Percentiles rank a stretch among this genome's conserved stretches.
Evolutionary conservation across 2,113 vertebrate genomes (phyloP).

Genomic region (Scolopax mira): DNA sequence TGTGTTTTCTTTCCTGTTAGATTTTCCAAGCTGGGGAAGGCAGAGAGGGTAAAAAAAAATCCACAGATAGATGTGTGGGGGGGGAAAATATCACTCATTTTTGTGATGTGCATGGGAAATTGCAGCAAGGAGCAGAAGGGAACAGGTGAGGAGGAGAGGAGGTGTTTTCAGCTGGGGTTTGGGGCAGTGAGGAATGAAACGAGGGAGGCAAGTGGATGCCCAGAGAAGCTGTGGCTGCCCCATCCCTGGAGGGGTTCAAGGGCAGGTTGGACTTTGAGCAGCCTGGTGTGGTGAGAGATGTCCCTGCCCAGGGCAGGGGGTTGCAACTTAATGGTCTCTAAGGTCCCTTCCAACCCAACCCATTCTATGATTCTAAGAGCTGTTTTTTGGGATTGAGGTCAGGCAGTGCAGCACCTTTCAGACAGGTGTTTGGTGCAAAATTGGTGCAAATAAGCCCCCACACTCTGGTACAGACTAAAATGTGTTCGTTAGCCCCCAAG

Average conservation of each 20-base stretch:
- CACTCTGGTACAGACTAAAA: rapidly evolving
- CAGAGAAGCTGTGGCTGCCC: too few species aligned
- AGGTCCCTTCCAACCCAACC: too few species aligned
- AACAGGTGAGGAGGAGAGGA: rapidly evolving
- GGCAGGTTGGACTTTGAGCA: too few species aligned
- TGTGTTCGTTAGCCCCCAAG: background rate
- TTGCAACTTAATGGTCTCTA: too few species aligned
- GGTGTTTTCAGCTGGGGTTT: background rate
- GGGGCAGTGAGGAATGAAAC: background rate
- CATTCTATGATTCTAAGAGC: background rate
- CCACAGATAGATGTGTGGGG: background rate
- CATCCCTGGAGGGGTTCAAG: too few species aligned
- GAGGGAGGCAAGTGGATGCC: background rate
- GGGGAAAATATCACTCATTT: background rate
- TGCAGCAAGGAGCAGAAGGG: background rate
- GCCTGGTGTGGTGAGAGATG: too few species aligned
- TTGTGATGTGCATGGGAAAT: background rate
- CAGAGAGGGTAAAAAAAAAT: background rate
- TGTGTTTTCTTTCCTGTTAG: background rate
- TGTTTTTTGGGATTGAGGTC: rapidly evolving
- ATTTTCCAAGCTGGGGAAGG: background rate
- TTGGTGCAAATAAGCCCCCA: background rate
- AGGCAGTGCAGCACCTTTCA: background rate
- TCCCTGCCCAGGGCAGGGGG: too few species aligned
- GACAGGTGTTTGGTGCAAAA: background rate